Evolutionary conservation across 2,113 vertebrate species (phyloP), one percentile per base, ranked within the genome.

Genomic region (Mirza zaza): DNA sequence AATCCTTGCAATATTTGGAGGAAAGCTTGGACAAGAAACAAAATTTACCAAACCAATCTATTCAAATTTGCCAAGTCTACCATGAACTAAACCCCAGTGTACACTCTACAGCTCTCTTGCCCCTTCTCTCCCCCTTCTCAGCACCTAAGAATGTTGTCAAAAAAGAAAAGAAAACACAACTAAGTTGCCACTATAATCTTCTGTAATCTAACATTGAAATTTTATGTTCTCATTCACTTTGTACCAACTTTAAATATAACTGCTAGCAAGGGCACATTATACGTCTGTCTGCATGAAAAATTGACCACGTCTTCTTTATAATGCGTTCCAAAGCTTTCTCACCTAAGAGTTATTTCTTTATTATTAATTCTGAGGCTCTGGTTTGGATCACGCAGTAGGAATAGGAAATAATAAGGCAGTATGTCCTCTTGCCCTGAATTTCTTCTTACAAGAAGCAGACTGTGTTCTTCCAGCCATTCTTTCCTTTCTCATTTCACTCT

Each of bases 321-420:
- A 92, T 86, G 36, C 48, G 68, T 96, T 70, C 93, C 86, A 70
- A 61, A 68, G 92, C 32, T 59, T 88, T 70, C 52, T 81, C 85
- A 73, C 84, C 48, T 68, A 61, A 34, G 71, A 52, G 8, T 84
- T 84, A 71, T 87, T 90, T 93, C 92, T 70, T 93, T 81, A 93
- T 97, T 97, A 92, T 57, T 95, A 93, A 96, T 93, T 87, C 55
- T 2, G 80, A 97, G 83, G 83, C 88, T 98, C 96, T 87, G n/a
- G 73, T 91, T 93, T 93, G 91, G 36, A 8, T 32, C 95, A 95
- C 32, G 32, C 32, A 11, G 32, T 12, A 48, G 83, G 71, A 80
- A 52, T 83, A 79, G 86, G 68, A 96, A 71, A 45, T 82, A 75
- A 89, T 91, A 83, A 92, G 73, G 77, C 83, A 34, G 13, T 18